Base-by-base conservation (phyloP, 2,797 vertebrate genomes). In the Myotis vivesi region DNA sequence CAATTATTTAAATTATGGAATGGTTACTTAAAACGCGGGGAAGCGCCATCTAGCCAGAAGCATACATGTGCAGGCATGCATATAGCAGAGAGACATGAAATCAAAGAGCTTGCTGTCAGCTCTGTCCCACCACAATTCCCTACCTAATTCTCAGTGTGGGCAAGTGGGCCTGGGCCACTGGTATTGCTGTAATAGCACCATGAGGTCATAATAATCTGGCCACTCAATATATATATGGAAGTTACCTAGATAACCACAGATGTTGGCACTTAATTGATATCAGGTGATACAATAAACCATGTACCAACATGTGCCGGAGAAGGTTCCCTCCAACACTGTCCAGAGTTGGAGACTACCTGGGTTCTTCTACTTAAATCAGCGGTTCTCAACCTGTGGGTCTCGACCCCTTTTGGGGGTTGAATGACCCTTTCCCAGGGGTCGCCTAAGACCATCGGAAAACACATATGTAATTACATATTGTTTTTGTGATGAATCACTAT, bases 21-120 rank as follows among this genome's bases (percentile, higher is more conserved):
- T 98, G 98, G 97, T 98, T 97, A 97, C 98, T 98, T 97, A 96
- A 98, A 95, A 97, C 96, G 92, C 62, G 77, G 92, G 94, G 71
- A 94, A 96, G 93, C 95, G 94, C 91, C 97, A 91, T 59, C 53
- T 62, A 95, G 94, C 95, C 97, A 87, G 92, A 97, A 96, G 96
- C n/a, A 33, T 57, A 83, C 68, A 94, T 44, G 38, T 33, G 38
- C 23, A 23, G 9, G 76, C 23, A 9, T 57, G 79, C 82, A 41
- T 41, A 71, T 20, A 38, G 13, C 30, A 75, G 57, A 79, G 44
- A 81, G 30, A 20, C 33, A 16, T 13, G 49, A 68, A 89, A 80
- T 71, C 71, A 81, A 57, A 92, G 66, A 46, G 55, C n/a, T 68
- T 17, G 55, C 57, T 33, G 71, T 85, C 2, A 38, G 44, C 64